Evolutionary conservation across 2,888 invertebrate species (phyloP).

Genomic region (Morinoia aosen): DNA sequence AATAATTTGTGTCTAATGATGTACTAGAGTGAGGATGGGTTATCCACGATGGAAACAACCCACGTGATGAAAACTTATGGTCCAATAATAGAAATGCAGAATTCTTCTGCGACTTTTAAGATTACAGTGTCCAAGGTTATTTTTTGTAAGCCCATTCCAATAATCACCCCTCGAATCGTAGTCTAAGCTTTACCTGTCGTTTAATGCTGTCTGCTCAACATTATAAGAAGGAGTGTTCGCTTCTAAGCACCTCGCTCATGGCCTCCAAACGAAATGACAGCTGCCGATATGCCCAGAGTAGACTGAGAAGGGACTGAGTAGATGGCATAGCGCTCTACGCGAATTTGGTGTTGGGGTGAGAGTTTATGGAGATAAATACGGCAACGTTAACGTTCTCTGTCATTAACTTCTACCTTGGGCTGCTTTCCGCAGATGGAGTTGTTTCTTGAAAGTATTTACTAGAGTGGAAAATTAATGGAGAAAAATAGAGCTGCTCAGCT

Average conservation of each 20-base stretch:
- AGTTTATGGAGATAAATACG: neutral
- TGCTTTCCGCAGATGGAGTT: neutral
- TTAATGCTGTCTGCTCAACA: neutral
- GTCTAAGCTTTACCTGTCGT: neutral
- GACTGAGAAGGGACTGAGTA: neutral
- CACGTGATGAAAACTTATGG: neutral
- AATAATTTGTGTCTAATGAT: no score
- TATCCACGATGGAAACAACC: neutral
- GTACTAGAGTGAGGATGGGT: neutral
- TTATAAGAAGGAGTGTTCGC: neutral
- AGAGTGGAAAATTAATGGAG: neutral
- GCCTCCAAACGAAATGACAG: neutral
- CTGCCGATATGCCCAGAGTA: neutral
- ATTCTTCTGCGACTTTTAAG: neutral
- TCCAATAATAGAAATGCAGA: neutral
- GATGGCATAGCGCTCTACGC: neutral
- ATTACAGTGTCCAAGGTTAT: neutral
- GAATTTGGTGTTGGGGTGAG: neutral
- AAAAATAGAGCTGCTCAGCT: neutral
- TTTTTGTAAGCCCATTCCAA: neutral
- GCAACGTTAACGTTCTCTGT: neutral
- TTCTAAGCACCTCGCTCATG: neutral
- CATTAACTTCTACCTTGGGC: neutral
- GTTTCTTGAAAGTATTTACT: neutral
- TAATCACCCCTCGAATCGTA: neutral